phyloP scores from a whole-genome alignment of 2,797 vertebrate species.

The Pantherophis vulpinus region DNA sequence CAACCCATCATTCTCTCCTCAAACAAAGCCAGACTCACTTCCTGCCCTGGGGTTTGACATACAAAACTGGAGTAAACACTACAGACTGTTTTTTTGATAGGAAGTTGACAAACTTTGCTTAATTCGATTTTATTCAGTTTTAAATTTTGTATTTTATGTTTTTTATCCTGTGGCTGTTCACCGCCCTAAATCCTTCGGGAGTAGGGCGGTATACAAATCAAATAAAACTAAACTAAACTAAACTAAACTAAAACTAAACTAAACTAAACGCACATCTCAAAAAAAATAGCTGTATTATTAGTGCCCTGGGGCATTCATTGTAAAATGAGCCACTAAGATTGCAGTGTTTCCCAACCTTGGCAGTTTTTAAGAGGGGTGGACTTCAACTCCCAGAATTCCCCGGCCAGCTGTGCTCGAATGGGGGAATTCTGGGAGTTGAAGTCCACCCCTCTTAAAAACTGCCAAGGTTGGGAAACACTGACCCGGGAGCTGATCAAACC shows the following conservation, averaged over 20 bases:
- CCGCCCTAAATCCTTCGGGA: no score
- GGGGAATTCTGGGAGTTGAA: not conserved
- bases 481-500: not conserved
- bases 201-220: no score
- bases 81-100: not conserved
- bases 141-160: no score
- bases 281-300: not conserved
- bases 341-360: accelerated
- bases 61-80: not conserved
- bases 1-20: constrained; percentile 5
- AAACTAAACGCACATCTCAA: not conserved
- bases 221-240: no score
- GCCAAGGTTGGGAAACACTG: no score
- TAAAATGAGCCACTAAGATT: accelerated
- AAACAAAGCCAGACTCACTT: not conserved
- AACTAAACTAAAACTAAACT: no score
- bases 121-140: no score
- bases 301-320: no score
- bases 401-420: no score
- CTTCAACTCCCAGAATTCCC: not conserved
- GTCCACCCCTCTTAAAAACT: not conserved
- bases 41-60: not conserved
- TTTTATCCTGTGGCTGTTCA: no score
- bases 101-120: not conserved
- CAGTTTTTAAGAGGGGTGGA: not conserved